A percentile compares a stretch with the other conserved stretches of the same genome.
These are phyloP conservation scores for Tenthredo livida DNA, from an alignment of 2,888 invertebrate genomes.

Conservation along the genomic window DNA sequence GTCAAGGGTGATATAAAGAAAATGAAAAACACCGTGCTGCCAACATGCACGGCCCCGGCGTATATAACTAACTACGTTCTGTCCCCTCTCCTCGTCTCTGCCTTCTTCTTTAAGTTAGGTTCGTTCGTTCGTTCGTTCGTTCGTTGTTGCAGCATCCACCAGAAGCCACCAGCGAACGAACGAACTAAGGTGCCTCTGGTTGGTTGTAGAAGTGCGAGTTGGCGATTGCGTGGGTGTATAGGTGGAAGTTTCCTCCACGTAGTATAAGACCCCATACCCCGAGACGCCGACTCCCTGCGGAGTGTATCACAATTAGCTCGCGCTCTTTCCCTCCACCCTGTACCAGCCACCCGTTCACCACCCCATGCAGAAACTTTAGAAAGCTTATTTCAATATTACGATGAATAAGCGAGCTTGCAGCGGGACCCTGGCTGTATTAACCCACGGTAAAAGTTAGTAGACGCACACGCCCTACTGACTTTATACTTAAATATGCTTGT, in stretches of 20 bases:
- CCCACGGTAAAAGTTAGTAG: conserved; percentile 44
- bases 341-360: conserved; percentile 47
- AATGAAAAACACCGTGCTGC: conserved; percentile 88
- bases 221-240: conserved; percentile 13
- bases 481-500: not conserved
- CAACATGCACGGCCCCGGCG: conserved; percentile 73
- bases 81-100: conserved; percentile 64
- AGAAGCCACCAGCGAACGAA: not conserved
- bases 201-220: not conserved
- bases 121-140: conserved; percentile 59
- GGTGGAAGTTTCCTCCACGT: conserved; percentile 8
- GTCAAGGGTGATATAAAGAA: conserved; percentile 93
- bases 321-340: conserved; percentile 61
- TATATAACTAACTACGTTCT: conserved; percentile 74
- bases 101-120: conserved; percentile 62
- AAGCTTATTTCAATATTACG: conserved; percentile 71
- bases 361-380: conserved; percentile 62
- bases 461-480: not conserved
- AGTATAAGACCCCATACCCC: conserved; percentile 56
- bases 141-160: conserved; percentile 23
- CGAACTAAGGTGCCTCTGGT: conserved; percentile 12
- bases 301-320: conserved; percentile 76
- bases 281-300: conserved; percentile 71
- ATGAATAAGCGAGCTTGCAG: conserved; percentile 63
- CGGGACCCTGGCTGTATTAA: conserved; percentile 45